Evolutionary conservation across 2,113 vertebrate species (phyloP), one percentile per base, ranked within the genome.

Genomic region (Tachycineta bicolor): DNA sequence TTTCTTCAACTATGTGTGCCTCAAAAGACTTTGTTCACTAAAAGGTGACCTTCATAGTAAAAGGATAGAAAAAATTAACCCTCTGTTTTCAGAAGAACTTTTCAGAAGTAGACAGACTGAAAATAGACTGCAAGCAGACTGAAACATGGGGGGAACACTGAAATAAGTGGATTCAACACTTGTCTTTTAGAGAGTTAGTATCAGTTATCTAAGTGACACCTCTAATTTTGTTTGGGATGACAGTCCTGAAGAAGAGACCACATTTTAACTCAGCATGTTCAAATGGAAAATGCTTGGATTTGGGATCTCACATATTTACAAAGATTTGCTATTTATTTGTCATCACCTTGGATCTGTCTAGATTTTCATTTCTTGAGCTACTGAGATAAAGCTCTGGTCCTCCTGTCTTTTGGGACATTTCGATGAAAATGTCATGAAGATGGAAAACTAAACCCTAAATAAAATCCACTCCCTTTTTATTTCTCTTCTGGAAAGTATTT

Each of bases 401-500:
- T 84, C 18, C 9, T 82, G n/a, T 12, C 22, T 84, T 84, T 71
- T 71, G 39, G 73, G 65, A 58, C 13, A 29, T 52, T 71, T 82
- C 68, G 75, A 87, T 79, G 46, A 84, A 94, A 82, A 84, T 84
- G 62, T 76, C 74, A 78, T 28, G 26, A 76, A 34, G 44, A 53
- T 58, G 25, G 84, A 84, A 95, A 93, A 82, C 1, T 28, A 71
- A 62, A 28, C n/a, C 73, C 28, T 88, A 89, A 86, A 90, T 86
- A 65, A 92, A 86, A 88, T 86, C 86, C 67, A 59, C n/a, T 52
- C 8, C 39, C 73, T 64, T 89, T 93, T 88, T 77, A 74, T 77
- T 93, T 95, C 41, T 82, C 16, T 81, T 78, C 73, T 11, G 5
- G 52, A 93, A 94, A 82, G 41, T 84, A 82, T 84, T 94, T 92